Percentiles rank a stretch among this genome's conserved stretches.
phyloP scores from a whole-genome alignment of 2,797 vertebrate genomes.

The Melanotaenia nigrans region DNA sequence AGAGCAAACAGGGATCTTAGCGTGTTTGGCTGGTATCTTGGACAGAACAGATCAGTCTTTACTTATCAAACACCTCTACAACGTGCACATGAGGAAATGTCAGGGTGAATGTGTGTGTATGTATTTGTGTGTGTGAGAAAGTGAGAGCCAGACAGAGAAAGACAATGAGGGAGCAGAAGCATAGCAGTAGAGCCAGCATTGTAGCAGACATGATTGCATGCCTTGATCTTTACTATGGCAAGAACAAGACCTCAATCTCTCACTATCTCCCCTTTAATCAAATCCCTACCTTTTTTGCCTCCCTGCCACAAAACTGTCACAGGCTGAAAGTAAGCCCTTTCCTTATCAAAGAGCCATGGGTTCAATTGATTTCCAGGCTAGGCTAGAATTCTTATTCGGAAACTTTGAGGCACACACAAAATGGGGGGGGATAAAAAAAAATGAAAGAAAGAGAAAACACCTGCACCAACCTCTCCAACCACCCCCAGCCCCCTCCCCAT shows the following conservation, averaged over 20 bases:
- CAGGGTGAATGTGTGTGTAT: slow-evolving; percentile 18
- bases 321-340: slow-evolving; percentile 93
- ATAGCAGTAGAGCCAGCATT: slow-evolving; percentile 81
- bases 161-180: slow-evolving; percentile 51
- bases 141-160: slow-evolving; percentile 10
- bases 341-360: slow-evolving; percentile 89
- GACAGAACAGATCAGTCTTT: slow-evolving; percentile 43
- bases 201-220: slow-evolving; percentile 90
- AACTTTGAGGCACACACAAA: slow-evolving; percentile 65
- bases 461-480: slow-evolving; percentile 76
- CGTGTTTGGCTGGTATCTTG: slow-evolving; percentile 28
- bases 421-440: not conserved
- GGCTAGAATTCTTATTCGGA: slow-evolving; percentile 81
- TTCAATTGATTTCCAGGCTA: slow-evolving; percentile 95
- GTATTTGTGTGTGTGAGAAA: slow-evolving; percentile 12
- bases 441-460: slow-evolving; percentile 83
- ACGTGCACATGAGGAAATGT: slow-evolving; percentile 53
- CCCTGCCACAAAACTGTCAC: slow-evolving; percentile 95
- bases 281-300: slow-evolving; percentile 89
- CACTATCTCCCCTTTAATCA: slow-evolving; percentile 98
- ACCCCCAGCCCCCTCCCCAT: slow-evolving; percentile 75
- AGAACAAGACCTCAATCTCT: slow-evolving; percentile 99
- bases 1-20: slow-evolving; percentile 29
- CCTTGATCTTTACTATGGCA: slow-evolving; percentile 94
- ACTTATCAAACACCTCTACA: slow-evolving; percentile 57